A percentile compares a stretch with the other conserved stretches of the same genome.
phyloP scores from a whole-genome alignment of 2,888 invertebrate genomes.

The Aphidius colemani region DNA sequence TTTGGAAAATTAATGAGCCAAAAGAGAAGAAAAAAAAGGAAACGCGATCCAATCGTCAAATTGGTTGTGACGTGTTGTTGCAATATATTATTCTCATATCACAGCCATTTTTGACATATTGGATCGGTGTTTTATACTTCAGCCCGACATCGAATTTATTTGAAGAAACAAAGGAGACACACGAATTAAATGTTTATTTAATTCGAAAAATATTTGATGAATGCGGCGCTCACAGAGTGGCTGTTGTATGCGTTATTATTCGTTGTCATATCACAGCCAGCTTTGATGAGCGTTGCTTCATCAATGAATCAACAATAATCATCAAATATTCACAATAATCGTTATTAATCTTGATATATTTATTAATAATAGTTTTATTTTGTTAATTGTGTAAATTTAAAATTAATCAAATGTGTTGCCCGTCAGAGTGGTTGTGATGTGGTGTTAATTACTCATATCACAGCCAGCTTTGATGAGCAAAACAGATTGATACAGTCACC shows the following conservation, averaged over 20 bases:
- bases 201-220: constrained; percentile 36
- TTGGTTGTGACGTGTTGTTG: constrained; percentile 75
- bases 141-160: constrained; percentile 18
- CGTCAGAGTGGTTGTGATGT: constrained; percentile 90
- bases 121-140: constrained; percentile 65
- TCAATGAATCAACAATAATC: neutral
- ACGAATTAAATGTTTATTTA: neutral
- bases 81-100: constrained; percentile 68
- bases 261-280: constrained; percentile 93
- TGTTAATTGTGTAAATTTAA: neutral
- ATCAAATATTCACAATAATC: neutral
- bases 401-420: constrained; percentile 62
- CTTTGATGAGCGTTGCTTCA: constrained; percentile 88
- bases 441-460: constrained; percentile 79
- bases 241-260: constrained; percentile 75
- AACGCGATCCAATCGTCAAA: constrained; percentile 72
- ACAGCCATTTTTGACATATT: constrained; percentile 97
- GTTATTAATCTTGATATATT: neutral
- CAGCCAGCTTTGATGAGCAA: constrained; percentile 98
- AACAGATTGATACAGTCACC: constrained; percentile 54
- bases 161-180: constrained; percentile 8
- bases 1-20: neutral
- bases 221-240: constrained; percentile 85
- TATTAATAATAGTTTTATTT: neutral
- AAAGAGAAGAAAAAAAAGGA: constrained; percentile 17